Conservation (phyloP, 2,888 invertebrate species). For the Cheilosia urbana region DNA sequence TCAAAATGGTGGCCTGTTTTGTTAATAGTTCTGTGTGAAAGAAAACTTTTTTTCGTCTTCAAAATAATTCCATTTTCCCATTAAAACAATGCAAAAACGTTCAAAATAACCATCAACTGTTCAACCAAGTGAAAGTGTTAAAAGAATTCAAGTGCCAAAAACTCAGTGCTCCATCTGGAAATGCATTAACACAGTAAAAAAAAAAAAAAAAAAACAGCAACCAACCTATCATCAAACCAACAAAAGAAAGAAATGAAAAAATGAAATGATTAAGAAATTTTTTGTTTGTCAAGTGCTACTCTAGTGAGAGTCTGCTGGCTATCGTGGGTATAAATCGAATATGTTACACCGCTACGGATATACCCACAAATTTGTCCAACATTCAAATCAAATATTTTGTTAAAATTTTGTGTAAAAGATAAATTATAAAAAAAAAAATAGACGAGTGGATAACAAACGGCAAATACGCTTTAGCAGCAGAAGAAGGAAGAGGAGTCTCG, state of each 20-base stretch:
- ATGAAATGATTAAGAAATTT: conserved; percentile 56
- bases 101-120: conserved; percentile 39
- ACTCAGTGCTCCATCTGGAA: conserved; percentile 66
- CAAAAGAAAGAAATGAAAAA: conserved; percentile 39
- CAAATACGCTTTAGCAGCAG: conserved; percentile 40
- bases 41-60: conserved; percentile 67
- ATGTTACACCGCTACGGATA: conserved; percentile 2
- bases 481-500: conserved; percentile 67
- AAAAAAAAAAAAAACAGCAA: conserved; percentile 47
- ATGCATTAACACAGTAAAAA: conserved; percentile 63
- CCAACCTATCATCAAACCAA: conserved; percentile 14
- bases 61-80: conserved; percentile 60
- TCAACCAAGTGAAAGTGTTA: conserved; percentile 58
- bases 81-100: conserved; percentile 67
- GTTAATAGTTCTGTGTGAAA: conserved; percentile 73
- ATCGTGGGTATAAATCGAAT: conserved; percentile 16
- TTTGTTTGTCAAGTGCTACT: conserved; percentile 71
- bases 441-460: conserved; percentile 31
- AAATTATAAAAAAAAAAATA: conserved; percentile 22
- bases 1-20: conserved; percentile 77
- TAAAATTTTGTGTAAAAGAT: conserved; percentile 13
- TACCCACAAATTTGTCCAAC: neutral
- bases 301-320: conserved; percentile 37
- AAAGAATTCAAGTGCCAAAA: conserved; percentile 69
- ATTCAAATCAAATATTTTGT: conserved; percentile 8